These are phyloP conservation scores for Drosophila merina DNA, from an alignment of 2,888 invertebrate genomes.

Conservation along the genomic window DNA sequence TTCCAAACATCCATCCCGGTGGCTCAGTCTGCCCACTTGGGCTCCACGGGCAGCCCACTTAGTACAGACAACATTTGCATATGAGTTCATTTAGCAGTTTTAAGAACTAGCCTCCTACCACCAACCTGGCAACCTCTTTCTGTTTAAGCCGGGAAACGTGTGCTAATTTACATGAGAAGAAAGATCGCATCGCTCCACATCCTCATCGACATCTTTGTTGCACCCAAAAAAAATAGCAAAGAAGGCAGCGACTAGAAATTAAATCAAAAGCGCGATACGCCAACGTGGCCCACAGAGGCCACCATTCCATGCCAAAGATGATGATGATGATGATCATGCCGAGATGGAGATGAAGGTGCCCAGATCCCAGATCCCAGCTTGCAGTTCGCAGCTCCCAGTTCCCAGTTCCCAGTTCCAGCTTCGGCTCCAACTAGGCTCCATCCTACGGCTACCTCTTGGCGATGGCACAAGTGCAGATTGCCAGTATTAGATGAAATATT, in stretches of 20 bases:
- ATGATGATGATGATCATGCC: conserved; percentile 68
- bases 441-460: conserved; percentile 34
- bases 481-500: conserved; percentile 82
- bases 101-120: conserved; percentile 64
- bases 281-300: conserved; percentile 68
- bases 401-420: not conserved
- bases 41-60: conserved; percentile 68
- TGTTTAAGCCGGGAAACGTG: conserved; percentile 73
- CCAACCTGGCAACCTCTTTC: conserved; percentile 51
- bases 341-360: conserved; percentile 30
- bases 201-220: conserved; percentile 75
- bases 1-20: conserved; percentile 2
- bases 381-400: conserved; percentile 1
- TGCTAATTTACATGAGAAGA: conserved; percentile 75
- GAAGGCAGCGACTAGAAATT: conserved; percentile 63
- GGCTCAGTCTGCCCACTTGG: conserved; percentile 24
- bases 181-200: conserved; percentile 67
- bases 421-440: conserved; percentile 2
- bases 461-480: conserved; percentile 82
- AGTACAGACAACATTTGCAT: conserved; percentile 69
- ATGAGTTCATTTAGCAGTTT: conserved; percentile 77
- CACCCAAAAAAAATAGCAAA: conserved; percentile 22
- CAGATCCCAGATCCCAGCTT: conserved; percentile 12
- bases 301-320: conserved; percentile 57
- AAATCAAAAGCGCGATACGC: conserved; percentile 79